Percentiles rank a stretch among this genome's conserved stretches.
Evolutionary conservation across 2,113 vertebrate genomes (phyloP).

Genomic region (Platanista minor): DNA sequence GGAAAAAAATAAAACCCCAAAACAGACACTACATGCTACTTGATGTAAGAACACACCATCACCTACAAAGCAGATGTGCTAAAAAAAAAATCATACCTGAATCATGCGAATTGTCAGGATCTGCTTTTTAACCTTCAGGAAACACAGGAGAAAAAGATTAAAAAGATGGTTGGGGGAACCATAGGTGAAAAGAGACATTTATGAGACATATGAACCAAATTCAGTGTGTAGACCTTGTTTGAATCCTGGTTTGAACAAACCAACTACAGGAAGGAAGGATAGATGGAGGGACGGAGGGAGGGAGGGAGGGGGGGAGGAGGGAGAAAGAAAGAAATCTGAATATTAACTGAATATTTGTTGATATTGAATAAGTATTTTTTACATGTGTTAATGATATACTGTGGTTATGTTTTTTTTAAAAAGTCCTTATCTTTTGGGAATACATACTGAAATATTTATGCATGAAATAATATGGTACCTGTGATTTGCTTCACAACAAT

Average conservation of each 20-base stretch:
- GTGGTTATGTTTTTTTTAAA: not conserved
- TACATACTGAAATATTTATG: not conserved
- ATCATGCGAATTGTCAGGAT: not conserved
- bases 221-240: not conserved
- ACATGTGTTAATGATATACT: not conserved
- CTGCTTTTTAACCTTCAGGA: not conserved
- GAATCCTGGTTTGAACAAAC: not conserved
- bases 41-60: not conserved
- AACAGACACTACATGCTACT: not conserved
- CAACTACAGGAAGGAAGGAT: not conserved
- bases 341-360: conserved; percentile 14
- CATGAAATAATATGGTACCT: not conserved
- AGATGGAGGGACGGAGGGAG: too few species aligned
- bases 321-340: not conserved
- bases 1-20: not conserved
- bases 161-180: not conserved
- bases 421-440: not conserved
- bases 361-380: not conserved
- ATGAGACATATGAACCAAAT: not conserved
- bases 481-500: conserved; percentile 17
- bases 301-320: not conserved
- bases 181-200: not conserved
- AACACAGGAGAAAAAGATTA: not conserved
- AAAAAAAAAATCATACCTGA: not conserved
- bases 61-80: not conserved